Conservation (phyloP, 2,888 invertebrate species). For the Rhagophthalmus giganteus region DNA sequence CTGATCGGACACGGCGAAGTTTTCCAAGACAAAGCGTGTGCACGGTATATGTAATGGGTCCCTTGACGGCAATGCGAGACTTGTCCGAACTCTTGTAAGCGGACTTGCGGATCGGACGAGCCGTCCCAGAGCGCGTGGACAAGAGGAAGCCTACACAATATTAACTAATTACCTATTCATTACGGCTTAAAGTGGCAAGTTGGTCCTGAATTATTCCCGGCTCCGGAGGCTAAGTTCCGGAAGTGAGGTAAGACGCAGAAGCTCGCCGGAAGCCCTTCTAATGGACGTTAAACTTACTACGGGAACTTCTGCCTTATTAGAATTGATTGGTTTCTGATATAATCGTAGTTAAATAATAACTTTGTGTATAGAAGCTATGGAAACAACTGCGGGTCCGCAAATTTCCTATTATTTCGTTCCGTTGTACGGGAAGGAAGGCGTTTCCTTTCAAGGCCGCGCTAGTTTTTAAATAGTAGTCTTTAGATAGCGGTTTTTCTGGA, state of each 20-base stretch:
- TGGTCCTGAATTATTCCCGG: constrained; percentile 56
- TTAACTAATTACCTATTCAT: constrained; percentile 59
- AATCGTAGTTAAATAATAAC: constrained; percentile 36
- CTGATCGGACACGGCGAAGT: constrained; percentile 46
- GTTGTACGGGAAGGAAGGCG: too few species aligned
- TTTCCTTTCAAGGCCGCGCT: too few species aligned
- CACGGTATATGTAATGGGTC: constrained; percentile 51
- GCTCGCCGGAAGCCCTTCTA: constrained; percentile 52
- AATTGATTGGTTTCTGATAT: constrained; percentile 51
- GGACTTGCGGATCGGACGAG: constrained; percentile 30
- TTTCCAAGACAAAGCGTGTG: constrained; percentile 40
- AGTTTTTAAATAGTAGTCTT: too few species aligned
- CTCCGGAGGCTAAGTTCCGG: constrained; percentile 53
- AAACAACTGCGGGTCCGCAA: too few species aligned
- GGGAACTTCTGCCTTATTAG: constrained; percentile 49
- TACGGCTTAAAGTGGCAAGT: constrained; percentile 59
- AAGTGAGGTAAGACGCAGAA: constrained; percentile 55
- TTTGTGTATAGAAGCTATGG: too few species aligned
- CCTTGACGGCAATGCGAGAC: constrained; percentile 48
- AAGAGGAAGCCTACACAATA: constrained; percentile 50
- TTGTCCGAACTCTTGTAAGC: constrained; percentile 41
- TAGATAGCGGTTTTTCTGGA: too few species aligned
- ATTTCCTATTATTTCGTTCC: too few species aligned
- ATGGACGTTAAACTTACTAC: constrained; percentile 43
- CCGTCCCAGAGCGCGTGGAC: constrained; percentile 49